Conservation (phyloP, 2,113 vertebrate genomes). For the Phylloscopus trochiloides region DNA sequence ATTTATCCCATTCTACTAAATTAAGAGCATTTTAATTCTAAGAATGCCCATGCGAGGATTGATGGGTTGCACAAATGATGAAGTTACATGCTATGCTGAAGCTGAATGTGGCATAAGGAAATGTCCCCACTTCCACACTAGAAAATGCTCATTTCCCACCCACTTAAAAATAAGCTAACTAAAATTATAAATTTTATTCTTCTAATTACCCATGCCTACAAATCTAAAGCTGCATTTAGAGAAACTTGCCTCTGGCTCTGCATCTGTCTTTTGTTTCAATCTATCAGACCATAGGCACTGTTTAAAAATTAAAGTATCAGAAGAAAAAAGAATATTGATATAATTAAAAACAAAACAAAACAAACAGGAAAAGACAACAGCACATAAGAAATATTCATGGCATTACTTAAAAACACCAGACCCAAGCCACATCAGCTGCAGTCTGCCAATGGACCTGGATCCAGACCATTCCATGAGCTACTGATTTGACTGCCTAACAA, state of each 20-base stretch:
- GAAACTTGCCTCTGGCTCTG: background rate
- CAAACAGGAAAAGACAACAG: background rate
- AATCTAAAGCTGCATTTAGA: background rate
- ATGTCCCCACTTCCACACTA: background rate
- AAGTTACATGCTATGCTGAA: background rate
- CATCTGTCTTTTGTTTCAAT: background rate
- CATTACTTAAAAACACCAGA: background rate
- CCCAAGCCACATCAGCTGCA: background rate
- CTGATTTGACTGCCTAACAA: background rate
- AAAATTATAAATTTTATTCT: background rate
- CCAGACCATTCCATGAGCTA: background rate
- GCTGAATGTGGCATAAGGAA: background rate
- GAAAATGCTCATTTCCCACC: background rate
- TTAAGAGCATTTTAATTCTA: constrained; percentile 22
- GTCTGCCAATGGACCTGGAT: background rate
- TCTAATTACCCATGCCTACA: background rate
- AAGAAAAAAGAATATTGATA: background rate
- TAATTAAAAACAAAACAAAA: background rate
- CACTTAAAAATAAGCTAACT: background rate
- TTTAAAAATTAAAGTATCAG: background rate
- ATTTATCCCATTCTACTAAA: constrained; percentile 8
- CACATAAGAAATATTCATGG: background rate
- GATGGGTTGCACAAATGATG: background rate
- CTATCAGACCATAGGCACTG: background rate
- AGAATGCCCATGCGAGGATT: background rate